These are phyloP conservation scores for Boleophthalmus pectinirostris DNA, from an alignment of 2,113 vertebrate species.

Conservation along the genomic window DNA sequence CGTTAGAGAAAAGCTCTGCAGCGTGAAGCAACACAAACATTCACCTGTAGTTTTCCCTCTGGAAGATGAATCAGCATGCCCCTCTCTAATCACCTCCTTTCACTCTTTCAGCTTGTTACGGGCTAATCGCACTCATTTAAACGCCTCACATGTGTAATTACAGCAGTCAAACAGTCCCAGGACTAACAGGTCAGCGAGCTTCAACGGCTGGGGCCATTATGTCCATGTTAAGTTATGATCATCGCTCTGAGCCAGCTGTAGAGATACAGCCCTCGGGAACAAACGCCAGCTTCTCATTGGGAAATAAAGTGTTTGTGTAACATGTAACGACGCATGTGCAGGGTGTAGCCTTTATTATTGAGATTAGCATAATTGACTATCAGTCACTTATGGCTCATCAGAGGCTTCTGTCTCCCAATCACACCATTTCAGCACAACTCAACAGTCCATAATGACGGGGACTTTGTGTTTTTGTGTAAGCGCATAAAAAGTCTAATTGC, in stretches of 20 bases:
- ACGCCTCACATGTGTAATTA: slow-evolving; percentile 72
- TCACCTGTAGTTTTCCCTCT: slow-evolving; percentile 59
- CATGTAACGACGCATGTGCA: slow-evolving; percentile 32
- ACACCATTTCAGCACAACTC: slow-evolving; percentile 30
- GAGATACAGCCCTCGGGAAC: slow-evolving; percentile 59
- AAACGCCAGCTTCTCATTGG: slow-evolving; percentile 48
- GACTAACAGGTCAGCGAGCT: slow-evolving; percentile 68
- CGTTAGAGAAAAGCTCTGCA: slow-evolving; percentile 35
- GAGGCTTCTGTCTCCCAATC: slow-evolving; percentile 50
- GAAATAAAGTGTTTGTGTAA: slow-evolving; percentile 68
- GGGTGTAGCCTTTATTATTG: slow-evolving; percentile 45
- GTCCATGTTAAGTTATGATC: slow-evolving; percentile 70
- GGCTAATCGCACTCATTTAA: slow-evolving; percentile 69
- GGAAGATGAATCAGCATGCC: slow-evolving; percentile 55
- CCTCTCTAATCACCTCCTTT: slow-evolving; percentile 67
- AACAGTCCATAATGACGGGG: slow-evolving; percentile 37
- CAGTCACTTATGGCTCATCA: slow-evolving; percentile 63
- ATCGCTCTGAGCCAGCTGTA: slow-evolving; percentile 67
- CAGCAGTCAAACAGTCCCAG: slow-evolving; percentile 55
- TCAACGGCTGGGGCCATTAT: slow-evolving; percentile 60
- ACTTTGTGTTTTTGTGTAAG: slow-evolving; percentile 22
- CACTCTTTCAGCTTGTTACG: slow-evolving; percentile 64
- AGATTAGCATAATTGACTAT: slow-evolving; percentile 61
- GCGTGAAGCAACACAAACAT: slow-evolving; percentile 46
- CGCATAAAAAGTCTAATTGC: slow-evolving; percentile 34